phyloP scores from a whole-genome alignment of 1,140 invertebrate species.

The Drosophila truncata region DNA sequence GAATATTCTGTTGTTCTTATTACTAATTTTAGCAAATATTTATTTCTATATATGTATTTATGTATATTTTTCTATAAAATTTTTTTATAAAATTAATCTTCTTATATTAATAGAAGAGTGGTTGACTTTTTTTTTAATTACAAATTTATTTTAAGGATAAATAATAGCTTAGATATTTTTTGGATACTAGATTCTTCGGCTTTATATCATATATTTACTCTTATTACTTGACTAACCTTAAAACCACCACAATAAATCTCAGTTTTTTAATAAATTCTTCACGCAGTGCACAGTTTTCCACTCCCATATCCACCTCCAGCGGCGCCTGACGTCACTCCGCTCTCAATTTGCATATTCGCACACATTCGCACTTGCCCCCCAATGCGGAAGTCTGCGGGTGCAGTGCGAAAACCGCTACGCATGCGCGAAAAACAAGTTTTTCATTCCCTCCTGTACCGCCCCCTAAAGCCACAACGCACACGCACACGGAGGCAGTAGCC shows the following conservation, averaged over 20 bases:
- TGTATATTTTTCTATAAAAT: too few relatives aligned
- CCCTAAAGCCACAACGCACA: slow-evolving; percentile 20
- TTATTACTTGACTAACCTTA: background rate
- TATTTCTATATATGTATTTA: too few relatives aligned
- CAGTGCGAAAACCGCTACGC: slow-evolving; percentile 74
- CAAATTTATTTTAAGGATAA: too few relatives aligned
- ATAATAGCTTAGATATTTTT: too few relatives aligned
- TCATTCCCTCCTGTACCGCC: background rate
- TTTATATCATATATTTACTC: background rate
- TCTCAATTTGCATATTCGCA: slow-evolving; percentile 47
- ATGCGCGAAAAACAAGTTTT: slow-evolving; percentile 68
- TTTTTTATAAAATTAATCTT: too few relatives aligned
- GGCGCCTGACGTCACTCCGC: slow-evolving; percentile 37
- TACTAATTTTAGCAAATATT: too few relatives aligned
- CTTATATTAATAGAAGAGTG: too few relatives aligned
- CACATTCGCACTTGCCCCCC: background rate
- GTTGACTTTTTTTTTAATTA: too few relatives aligned
- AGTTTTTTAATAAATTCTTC: background rate
- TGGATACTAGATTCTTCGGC: background rate
- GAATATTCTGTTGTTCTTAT: too few relatives aligned
- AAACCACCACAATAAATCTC: background rate
- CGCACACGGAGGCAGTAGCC: slow-evolving; percentile 29
- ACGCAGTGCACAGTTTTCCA: slow-evolving; percentile 11
- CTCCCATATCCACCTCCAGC: slow-evolving; percentile 10
- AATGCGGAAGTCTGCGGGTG: slow-evolving; percentile 68